A percentile compares a stretch with the other conserved stretches of the same genome.
Conservation (phyloP, 2,797 vertebrate genomes). For the Tarsius wallacei region DNA sequence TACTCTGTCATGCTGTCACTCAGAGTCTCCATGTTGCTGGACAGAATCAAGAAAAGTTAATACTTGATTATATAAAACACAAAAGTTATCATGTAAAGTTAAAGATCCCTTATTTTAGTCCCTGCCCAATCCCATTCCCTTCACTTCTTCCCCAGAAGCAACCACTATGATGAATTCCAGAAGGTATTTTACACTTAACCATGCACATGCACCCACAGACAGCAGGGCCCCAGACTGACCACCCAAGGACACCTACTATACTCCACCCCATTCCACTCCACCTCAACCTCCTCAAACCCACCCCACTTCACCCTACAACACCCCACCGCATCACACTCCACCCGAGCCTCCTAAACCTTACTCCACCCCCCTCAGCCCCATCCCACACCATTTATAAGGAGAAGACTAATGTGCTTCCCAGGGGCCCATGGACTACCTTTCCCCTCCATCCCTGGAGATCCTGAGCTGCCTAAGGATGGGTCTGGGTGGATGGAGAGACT, state of each 20-base stretch:
- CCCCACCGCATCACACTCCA: too few relatives aligned
- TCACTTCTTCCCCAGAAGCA: not conserved
- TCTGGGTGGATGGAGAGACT: not conserved
- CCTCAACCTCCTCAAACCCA: too few relatives aligned
- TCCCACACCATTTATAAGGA: not conserved
- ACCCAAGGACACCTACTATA: not conserved
- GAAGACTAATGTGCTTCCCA: not conserved
- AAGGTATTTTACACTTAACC: not conserved
- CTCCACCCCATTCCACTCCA: too few relatives aligned
- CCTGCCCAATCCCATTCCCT: not conserved
- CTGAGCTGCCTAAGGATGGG: not conserved
- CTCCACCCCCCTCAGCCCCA: not conserved
- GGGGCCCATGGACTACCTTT: too few relatives aligned
- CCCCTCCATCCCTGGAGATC: not conserved
- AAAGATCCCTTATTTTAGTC: not conserved
- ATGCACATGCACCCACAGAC: not conserved
- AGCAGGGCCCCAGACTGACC: not conserved
- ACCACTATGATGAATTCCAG: not conserved
- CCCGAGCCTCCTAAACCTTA: not conserved
- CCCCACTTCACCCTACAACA: not conserved
- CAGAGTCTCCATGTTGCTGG: not conserved
- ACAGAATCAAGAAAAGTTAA: not conserved
- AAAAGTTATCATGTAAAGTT: not conserved
- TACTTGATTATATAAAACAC: not conserved
- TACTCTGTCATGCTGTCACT: not conserved